Base-by-base conservation (phyloP, 2,888 invertebrate species). In the Eremobia ochroleuca region DNA sequence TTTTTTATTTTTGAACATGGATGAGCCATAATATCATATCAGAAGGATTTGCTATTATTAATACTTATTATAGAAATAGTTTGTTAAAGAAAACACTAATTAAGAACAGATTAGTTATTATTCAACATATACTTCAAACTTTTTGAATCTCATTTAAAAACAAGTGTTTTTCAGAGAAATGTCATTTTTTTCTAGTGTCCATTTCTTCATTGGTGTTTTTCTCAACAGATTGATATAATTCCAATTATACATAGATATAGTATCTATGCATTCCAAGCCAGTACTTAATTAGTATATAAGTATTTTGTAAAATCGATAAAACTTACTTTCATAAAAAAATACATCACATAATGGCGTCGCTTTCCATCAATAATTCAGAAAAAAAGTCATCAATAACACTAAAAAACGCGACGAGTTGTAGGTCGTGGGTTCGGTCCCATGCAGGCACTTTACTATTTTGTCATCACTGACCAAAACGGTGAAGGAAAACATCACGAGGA, bases 281-380 rank as follows among this genome's bases (percentile, higher is more conserved):
- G 95, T 96, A 96, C 95, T 96, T 96, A 96, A 96, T 90, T 95
- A 95, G 90, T 76, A 46, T 85, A 81, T 90, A 86, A 85, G 81
- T 67, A 73, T 79, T 79, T 52, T 64, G 2, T 61, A 61, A 69
- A 70, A 68, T 59, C 25, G 13, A 66, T 49, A 21, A 65, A 52
- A 58, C 6, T 11, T 64, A 70, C 8, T 37, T 74, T 62, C 15
- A 49, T 61, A 6, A n/a, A 49, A 52, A 46, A 18, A 6, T 28
- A 55, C 55, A 72, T 65, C n/a, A 74, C 43, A 71, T 13, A 43
- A n/a, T 59, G 49, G 55, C 40, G 15, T 31, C n/a, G 2, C 9
- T 40, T 59, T 43, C 25, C 55, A 28, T 21, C 31, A 43, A 58
- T 34, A 43, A n/a, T n/a, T 43, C 11, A 31, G 6, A 40, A 28